These are phyloP conservation scores for Cossypha niveicapilla DNA, from an alignment of 2,797 vertebrate species.

Conservation along the genomic window DNA sequence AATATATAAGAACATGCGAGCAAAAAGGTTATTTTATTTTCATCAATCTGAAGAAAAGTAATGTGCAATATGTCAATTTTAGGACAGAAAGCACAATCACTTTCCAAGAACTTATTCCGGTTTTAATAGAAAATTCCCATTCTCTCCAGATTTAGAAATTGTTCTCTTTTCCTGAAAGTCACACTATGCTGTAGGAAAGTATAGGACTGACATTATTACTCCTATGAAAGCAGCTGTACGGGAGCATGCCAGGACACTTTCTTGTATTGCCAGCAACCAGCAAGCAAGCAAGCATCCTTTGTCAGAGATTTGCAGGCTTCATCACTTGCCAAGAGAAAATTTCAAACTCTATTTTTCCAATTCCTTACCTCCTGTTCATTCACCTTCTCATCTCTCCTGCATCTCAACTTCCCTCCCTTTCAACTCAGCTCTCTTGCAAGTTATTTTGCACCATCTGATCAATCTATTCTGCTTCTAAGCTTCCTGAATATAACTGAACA, in stretches of 20 bases:
- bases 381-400: not conserved
- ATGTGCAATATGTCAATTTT: not conserved
- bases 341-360: not conserved
- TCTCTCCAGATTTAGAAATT: not conserved
- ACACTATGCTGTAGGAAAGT: not conserved
- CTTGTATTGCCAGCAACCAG: not conserved
- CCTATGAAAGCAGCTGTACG: not conserved
- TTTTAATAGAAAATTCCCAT: not conserved
- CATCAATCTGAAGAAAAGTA: not conserved
- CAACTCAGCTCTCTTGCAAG: not conserved
- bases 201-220: not conserved
- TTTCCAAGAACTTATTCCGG: not conserved
- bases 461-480: not conserved
- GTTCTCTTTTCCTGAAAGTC: not conserved
- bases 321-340: not conserved
- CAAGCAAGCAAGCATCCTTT: not conserved
- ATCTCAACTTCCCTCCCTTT: not conserved
- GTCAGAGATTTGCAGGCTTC: not conserved
- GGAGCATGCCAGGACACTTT: not conserved
- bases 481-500: not conserved
- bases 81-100: not conserved
- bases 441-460: not conserved
- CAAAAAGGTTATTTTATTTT: not conserved
- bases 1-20: not conserved
- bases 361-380: not conserved